Base-by-base conservation (phyloP, 2,888 invertebrate genomes). In the Cancer borealis region DNA sequence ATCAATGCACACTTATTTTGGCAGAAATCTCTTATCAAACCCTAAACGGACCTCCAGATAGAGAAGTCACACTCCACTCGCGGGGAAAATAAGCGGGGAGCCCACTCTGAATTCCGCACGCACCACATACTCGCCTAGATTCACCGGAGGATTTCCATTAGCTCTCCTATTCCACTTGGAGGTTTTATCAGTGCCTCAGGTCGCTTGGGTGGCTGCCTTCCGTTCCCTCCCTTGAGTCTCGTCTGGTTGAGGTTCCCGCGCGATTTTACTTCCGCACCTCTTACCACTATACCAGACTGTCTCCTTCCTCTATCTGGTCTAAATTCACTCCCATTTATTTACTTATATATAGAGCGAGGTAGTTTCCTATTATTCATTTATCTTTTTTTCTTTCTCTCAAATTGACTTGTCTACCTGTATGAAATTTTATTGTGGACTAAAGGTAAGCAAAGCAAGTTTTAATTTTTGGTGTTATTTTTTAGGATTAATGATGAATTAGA, bases 111-210 rank as follows among this genome's bases (percentile, higher is more conserved):
- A 30, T 30, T 30, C 79, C 30, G 3, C 30, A 79, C 79, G 79
- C 26, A 79, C 79, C 79, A 30, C 26, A 79, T 79, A 30, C 79
- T 79, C 79, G 79, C 79, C 14, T 30, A 79, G 30, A 79, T 79
- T 79, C 79, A 79, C 26, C 79, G 30, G 21, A 30, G 79, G 79
- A 79, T 79, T 79, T 79, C 79, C 79, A 79, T 79, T 79, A 79
- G 30, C 79, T 79, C 79, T 26, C 79, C 79, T 30, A 79, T 79
- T 79, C 30, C 79, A 30, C 30, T 30, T 79, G 30, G 30, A 26
- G 26, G 79, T 30, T 30, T 30, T 79, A 30, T 30, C 79, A 30
- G 30, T 21, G 79, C 79, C 26, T 30, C 79, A 30, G 79, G 79
- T 66, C 66, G 66, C 17, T n/a, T 21, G 66, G 17, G n/a, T 66